Conservation (phyloP, 2,113 vertebrate genomes). For the Peromyscus polionotus region DNA sequence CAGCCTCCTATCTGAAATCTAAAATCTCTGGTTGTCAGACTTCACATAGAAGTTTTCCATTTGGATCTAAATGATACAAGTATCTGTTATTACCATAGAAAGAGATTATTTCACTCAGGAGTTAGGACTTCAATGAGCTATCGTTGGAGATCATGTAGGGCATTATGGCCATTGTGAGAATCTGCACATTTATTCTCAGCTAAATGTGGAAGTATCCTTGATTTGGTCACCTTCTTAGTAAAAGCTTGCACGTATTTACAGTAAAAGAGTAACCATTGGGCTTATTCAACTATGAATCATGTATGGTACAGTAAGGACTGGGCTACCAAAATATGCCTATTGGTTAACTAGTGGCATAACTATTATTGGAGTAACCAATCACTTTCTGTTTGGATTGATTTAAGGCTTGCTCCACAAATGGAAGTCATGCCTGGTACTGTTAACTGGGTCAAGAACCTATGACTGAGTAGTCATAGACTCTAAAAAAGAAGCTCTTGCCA, state of each 20-base stretch:
- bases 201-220: background rate
- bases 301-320: background rate
- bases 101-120: background rate
- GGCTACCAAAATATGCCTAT: background rate
- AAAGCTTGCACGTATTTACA: background rate
- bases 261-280: background rate
- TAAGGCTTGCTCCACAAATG: background rate
- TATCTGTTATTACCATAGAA: background rate
- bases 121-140: background rate
- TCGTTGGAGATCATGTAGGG: background rate
- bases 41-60: background rate
- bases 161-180: background rate
- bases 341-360: background rate
- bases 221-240: background rate
- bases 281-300: background rate
- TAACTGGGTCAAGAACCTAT: background rate
- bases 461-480: background rate
- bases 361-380: background rate
- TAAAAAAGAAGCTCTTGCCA: background rate
- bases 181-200: background rate
- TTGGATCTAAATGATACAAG: background rate
- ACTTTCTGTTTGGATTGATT: background rate
- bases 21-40: background rate
- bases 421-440: background rate
- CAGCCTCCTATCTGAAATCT: background rate